Conservation (phyloP, 2,113 vertebrate genomes). For the Nansenia antarctica region DNA sequence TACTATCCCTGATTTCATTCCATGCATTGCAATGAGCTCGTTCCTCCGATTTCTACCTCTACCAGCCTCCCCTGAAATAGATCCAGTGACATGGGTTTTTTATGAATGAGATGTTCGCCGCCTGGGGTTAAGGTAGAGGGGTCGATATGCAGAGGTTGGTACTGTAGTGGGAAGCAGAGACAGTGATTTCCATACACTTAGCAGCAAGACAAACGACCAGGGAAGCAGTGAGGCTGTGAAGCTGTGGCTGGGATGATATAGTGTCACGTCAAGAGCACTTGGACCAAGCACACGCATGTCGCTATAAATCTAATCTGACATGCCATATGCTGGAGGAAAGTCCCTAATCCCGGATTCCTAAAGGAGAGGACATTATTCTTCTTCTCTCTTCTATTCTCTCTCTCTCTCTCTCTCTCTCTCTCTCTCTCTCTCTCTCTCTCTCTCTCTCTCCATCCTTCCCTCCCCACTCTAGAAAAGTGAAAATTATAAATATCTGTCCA, state of each 20-base stretch:
- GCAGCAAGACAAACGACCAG: conserved; percentile 33
- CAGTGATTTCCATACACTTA: conserved; percentile 17
- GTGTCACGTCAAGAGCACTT: conserved; percentile 8
- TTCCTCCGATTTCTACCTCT: no score
- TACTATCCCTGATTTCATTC: no score
- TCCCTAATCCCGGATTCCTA: conserved; percentile 36
- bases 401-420: no score
- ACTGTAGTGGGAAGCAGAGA: no score
- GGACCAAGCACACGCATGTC: not conserved
- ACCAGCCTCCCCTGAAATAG: no score
- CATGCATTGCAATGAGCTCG: no score
- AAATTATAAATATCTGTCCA: conserved; percentile 40
- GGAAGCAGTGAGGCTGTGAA: conserved; percentile 22
- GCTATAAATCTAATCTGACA: conserved; percentile 41
- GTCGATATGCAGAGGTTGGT: conserved; percentile 6
- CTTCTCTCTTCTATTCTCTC: no score
- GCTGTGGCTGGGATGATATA: conserved; percentile 21
- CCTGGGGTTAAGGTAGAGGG: no score
- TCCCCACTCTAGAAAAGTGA: conserved; percentile 17
- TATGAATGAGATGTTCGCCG: not conserved
- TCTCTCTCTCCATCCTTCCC: no score
- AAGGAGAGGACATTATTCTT: conserved; percentile 38
- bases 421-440: not conserved
- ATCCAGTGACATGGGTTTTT: not conserved
- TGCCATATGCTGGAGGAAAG: conserved; percentile 35